These are phyloP conservation scores for Myopa testacea DNA, from an alignment of 2,888 invertebrate genomes.

Conservation along the genomic window DNA sequence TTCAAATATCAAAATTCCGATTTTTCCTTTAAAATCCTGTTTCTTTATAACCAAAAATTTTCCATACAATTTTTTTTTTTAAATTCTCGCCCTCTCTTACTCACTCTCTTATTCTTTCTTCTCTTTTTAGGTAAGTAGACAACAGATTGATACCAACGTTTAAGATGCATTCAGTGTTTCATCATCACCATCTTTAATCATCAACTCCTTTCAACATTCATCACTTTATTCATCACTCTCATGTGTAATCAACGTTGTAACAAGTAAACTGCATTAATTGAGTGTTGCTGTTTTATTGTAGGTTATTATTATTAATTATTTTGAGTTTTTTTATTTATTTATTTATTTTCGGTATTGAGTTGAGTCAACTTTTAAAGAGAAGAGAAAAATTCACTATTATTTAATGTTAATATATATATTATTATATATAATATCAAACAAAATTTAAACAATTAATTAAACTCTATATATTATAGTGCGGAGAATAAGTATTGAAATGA, in stretches of 20 bases:
- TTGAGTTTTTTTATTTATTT: not conserved
- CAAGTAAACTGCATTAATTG: constrained; percentile 37
- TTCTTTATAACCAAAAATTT: not conserved
- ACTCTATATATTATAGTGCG: too few species aligned
- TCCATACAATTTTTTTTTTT: not conserved
- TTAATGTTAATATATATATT: too few species aligned
- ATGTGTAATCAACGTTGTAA: constrained; percentile 33
- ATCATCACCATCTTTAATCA: not conserved
- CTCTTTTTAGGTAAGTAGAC: constrained; percentile 44
- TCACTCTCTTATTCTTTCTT: constrained; percentile 25
- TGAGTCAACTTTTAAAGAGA: too few species aligned
- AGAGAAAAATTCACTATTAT: too few species aligned
- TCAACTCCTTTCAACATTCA: constrained; percentile 50
- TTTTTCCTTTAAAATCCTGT: too few species aligned
- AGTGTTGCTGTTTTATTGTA: constrained; percentile 19
- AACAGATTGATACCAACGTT: not conserved
- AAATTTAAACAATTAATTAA: too few species aligned
- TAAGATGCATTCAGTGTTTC: not conserved
- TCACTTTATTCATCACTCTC: constrained; percentile 48
- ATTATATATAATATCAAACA: too few species aligned
- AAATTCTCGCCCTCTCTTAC: constrained; percentile 11
- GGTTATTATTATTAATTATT: not conserved
- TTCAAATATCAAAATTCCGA: too few species aligned
- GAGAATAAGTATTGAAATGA: too few species aligned
- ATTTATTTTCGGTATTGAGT: too few species aligned